Evolutionary conservation across 2,888 invertebrate genomes (phyloP).

Genomic region (Cantharis flavilabris): DNA sequence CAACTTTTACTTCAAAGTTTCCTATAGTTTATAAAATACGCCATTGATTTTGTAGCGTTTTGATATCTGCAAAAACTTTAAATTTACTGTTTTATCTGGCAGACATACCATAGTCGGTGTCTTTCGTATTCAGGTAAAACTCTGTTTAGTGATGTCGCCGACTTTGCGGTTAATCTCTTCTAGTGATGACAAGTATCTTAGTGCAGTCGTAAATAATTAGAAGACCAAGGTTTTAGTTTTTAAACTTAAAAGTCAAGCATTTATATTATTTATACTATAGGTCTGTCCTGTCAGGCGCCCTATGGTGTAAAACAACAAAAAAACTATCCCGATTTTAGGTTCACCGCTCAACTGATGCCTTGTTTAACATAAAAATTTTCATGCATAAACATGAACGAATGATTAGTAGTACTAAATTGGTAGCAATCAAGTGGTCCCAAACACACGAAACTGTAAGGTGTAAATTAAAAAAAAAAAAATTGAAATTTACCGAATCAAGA

Average conservation of each 20-base stretch:
- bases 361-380: neutral
- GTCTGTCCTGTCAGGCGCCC: constrained; percentile 11
- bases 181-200: constrained; percentile 24
- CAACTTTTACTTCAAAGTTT: neutral
- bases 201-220: constrained; percentile 23
- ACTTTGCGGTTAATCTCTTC: constrained; percentile 27
- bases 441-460: neutral
- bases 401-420: neutral
- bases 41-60: neutral
- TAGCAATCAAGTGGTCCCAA: neutral
- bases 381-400: neutral
- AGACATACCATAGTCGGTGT: neutral
- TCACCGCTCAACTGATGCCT: neutral
- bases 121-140: constrained; percentile 11
- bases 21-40: neutral
- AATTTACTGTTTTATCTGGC: neutral
- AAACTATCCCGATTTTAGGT: neutral
- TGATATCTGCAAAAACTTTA: neutral
- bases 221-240: constrained; percentile 16
- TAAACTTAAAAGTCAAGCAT: constrained; percentile 12
- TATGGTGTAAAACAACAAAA: constrained; percentile 6
- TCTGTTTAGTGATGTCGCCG: constrained; percentile 15
- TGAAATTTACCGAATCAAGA: neutral
- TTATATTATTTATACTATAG: constrained; percentile 11
- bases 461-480: neutral